Evolutionary conservation across 2,888 invertebrate genomes (phyloP).

Genomic region (Himalopsyche japonica): DNA sequence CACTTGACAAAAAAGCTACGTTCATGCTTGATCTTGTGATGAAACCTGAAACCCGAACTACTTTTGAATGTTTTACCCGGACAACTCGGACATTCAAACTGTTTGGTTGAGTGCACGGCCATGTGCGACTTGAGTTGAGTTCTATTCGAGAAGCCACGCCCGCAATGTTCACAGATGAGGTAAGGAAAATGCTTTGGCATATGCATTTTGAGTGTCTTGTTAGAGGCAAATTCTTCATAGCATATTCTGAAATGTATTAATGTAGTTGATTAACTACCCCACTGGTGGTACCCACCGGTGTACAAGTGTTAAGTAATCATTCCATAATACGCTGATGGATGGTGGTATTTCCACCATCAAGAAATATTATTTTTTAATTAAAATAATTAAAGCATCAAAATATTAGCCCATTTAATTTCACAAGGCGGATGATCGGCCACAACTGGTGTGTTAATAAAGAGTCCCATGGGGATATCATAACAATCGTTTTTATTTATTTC

Average conservation of each 20-base stretch:
- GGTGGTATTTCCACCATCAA: too few species aligned
- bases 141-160: neutral
- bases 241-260: constrained; percentile 6
- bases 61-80: neutral
- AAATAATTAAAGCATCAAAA: too few species aligned
- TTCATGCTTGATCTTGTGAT: neutral
- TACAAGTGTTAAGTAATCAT: too few species aligned
- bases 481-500: too few species aligned
- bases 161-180: constrained; percentile 6
- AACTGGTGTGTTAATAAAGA: too few species aligned
- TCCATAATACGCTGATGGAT: too few species aligned
- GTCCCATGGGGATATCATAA: too few species aligned
- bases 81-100: neutral
- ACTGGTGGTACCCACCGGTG: too few species aligned
- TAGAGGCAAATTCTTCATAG: neutral
- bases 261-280: neutral
- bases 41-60: neutral
- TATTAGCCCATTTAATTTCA: too few species aligned
- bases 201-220: constrained; percentile 3
- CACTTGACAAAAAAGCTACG: neutral
- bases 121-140: neutral
- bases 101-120: neutral
- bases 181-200: constrained; percentile 7
- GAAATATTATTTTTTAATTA: too few species aligned
- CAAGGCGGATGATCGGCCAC: too few species aligned